Evolutionary conservation across 2,113 vertebrate species (phyloP), one percentile per base, ranked within the genome.

Genomic region (Formicarius rufipectus): DNA sequence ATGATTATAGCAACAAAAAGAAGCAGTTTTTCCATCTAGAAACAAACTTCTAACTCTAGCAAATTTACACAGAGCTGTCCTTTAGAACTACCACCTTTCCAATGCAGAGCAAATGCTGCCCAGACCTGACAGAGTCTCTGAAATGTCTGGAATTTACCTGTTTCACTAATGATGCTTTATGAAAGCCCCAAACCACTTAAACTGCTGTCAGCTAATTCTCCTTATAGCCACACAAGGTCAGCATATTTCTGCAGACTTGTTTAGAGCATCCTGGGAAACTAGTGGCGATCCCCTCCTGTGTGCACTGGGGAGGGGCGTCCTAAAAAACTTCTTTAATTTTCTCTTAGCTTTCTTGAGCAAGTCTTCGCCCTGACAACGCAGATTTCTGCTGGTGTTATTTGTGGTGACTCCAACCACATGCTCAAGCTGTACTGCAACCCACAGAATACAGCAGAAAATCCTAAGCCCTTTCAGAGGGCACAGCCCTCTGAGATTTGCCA

Each of bases 11-110:
- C 53, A 63, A 93, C 9, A 78, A 79, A 44, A 74, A 86, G 30
- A 17, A 77, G 20, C 15, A 53, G 2, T 1, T 0, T 37, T 87
- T 90, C 58, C 64, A 68, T 25, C 50, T 49, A 28, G 30, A 22
- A 97, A 69, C 64, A 44, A 73, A 89, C 42, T 92, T 84, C 42
- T 77, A 91, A 80, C 18, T 68, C 40, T 67, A 40, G n/a, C 52
- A 47, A 42, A 47, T 71, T 91, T 23, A 85, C 63, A 40, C 21
- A 56, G 76, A 89, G 56, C 39, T 83, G 63, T 74, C 76, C 64
- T 84, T 84, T 56, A 44, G 59, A 83, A 84, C 62, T 44, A 25
- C 30, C 8, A 3, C 33, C 33, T 27, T 73, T 44, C 68, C 33
- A 33, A 1, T 40, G 69, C 30, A 62, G 35, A 81, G 39, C 7